Conservation (phyloP, 2,113 vertebrate genomes). For the Passerina amoena region DNA sequence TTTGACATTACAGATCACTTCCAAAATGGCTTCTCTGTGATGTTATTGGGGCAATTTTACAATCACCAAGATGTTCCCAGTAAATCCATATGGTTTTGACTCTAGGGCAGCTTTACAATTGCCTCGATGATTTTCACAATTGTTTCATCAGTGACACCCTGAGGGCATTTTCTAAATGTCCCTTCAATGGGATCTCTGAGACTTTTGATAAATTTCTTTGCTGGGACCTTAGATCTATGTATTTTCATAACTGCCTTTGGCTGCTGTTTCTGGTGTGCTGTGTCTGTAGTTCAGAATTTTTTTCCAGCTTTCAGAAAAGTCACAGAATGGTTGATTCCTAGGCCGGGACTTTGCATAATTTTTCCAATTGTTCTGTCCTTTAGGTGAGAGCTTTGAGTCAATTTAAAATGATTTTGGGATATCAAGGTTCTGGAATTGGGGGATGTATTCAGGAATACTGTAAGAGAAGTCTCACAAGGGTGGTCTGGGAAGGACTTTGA, state of each 20-base stretch:
- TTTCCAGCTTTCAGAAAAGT: not conserved
- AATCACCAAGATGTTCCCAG: not conserved
- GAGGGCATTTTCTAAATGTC: not conserved
- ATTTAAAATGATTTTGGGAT: not conserved
- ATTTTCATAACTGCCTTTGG: not conserved
- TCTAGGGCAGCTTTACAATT: slow-evolving; percentile 5
- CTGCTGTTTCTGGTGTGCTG: not conserved
- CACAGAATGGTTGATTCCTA: not conserved
- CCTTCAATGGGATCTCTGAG: not conserved
- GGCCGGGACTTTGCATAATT: not conserved
- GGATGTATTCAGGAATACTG: not conserved
- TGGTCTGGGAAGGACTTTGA: not conserved
- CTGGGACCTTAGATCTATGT: not conserved
- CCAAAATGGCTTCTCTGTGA: slow-evolving; percentile 4
- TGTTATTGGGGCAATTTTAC: slow-evolving; percentile 8
- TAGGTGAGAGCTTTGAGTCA: not conserved
- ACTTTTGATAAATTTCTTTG: not conserved
- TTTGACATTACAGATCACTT: slow-evolving; percentile 15
- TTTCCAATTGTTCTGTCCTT: not conserved
- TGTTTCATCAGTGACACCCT: not conserved
- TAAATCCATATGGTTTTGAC: slow-evolving; percentile 12
- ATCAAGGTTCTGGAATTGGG: not conserved
- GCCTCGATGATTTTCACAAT: not conserved
- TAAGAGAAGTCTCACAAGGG: not conserved
- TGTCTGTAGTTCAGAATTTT: not conserved